Percentiles rank a stretch among this genome's conserved stretches.
Conservation (phyloP, 2,797 vertebrate genomes). For the Euphonia xanthogaster region DNA sequence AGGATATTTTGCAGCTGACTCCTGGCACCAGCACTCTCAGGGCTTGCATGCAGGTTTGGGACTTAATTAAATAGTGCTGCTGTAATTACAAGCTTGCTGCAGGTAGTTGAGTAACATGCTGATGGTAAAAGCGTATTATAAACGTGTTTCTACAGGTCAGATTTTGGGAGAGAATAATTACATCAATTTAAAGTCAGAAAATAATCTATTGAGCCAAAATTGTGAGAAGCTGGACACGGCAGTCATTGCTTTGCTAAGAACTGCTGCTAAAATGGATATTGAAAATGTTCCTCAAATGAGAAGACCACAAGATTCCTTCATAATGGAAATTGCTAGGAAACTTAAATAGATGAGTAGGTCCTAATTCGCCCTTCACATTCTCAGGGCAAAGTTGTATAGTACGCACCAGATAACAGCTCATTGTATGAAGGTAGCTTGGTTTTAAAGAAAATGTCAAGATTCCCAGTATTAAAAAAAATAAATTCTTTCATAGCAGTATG, state of each 20-base stretch:
- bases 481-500: neutral
- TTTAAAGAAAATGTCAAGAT: neutral
- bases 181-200: neutral
- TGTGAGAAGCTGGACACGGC: neutral
- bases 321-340: neutral
- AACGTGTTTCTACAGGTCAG: neutral
- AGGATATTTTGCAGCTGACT: neutral
- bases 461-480: neutral
- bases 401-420: accelerated
- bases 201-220: neutral
- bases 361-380: neutral
- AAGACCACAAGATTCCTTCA: neutral
- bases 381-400: neutral
- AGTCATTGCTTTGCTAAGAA: neutral
- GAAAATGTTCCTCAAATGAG: neutral
- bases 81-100: neutral
- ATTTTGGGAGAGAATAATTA: neutral
- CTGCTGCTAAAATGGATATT: neutral
- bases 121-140: neutral
- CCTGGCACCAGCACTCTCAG: neutral
- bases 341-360: neutral
- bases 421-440: neutral
- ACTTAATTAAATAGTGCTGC: neutral
- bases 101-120: neutral
- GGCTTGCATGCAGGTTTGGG: neutral